Evolutionary conservation across 2,888 invertebrate genomes (phyloP).

Genomic region (Cyclophora albipunctata): DNA sequence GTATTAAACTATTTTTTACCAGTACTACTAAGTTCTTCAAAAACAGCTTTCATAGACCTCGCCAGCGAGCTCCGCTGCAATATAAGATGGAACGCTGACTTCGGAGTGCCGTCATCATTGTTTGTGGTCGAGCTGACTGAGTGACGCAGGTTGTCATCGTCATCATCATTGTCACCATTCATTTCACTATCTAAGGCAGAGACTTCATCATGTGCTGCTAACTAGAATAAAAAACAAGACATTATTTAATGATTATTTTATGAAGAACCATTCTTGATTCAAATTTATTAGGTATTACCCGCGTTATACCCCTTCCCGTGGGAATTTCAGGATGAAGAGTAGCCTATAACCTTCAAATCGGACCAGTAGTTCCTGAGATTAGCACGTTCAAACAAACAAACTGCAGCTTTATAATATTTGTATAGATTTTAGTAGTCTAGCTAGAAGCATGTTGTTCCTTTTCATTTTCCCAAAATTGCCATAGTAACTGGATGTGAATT

Average conservation of each 20-base stretch:
- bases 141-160: slow-evolving; percentile 53
- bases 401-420: too few relatives aligned
- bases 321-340: too few relatives aligned
- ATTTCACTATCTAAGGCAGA: slow-evolving; percentile 66
- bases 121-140: slow-evolving; percentile 55
- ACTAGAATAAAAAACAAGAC: slow-evolving; percentile 28
- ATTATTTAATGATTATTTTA: slow-evolving; percentile 1
- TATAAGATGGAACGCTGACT: slow-evolving; percentile 86
- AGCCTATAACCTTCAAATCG: too few relatives aligned
- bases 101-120: slow-evolving; percentile 39
- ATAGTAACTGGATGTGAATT: too few relatives aligned
- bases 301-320: too few relatives aligned
- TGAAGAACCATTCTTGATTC: too few relatives aligned
- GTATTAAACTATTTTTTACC: slow-evolving; percentile 37
- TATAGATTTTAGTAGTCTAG: too few relatives aligned
- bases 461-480: too few relatives aligned
- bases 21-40: slow-evolving; percentile 82
- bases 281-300: too few relatives aligned
- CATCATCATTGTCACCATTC: slow-evolving; percentile 60
- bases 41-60: slow-evolving; percentile 86
- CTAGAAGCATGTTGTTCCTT: too few relatives aligned
- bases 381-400: too few relatives aligned
- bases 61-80: slow-evolving; percentile 88
- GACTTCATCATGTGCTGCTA: slow-evolving; percentile 76
- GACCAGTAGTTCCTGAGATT: too few relatives aligned